Evolutionary conservation across 1,140 invertebrate species (phyloP), one percentile per base, ranked within the genome.

Genomic region (Cepaea nemoralis): DNA sequence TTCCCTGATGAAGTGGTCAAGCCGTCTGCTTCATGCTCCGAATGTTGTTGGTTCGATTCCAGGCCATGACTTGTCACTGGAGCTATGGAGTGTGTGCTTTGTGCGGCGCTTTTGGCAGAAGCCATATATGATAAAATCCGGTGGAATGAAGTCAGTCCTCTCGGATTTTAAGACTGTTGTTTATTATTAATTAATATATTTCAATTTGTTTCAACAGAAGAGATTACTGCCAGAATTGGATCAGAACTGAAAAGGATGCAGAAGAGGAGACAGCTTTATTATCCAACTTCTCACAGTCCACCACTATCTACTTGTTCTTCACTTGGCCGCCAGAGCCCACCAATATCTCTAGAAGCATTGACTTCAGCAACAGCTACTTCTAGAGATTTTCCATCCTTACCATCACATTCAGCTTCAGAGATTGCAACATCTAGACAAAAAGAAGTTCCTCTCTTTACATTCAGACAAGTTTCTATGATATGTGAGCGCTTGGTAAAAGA

Each of bases 401-500:
- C 82, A 50, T 73, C 55, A 40, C 70, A 77, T 19, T 82, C 84
- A 37, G 67, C 86, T 87, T 90, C 87, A 82, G 88, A 92, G 77
- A 92, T 88, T 83, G 87, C 83, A 14, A 89, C 89, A n/a, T 88
- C 88, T 39, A 87, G 79, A 63, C 90, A 90, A 85, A 89, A 88
- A 86, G 96, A 97, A 87, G 95, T 95, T 88, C 96, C 97, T 5
- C 92, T 98, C 69, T 98, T 99, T 91, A 98, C 97, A 84, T 98
- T 98, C 90, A 96, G 95, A 37, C 90, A 98, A 95, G 97, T 99
- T 87, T 95, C 96, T 86, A 93, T 98, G 89, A 98, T 99, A 85
- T 99, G 97, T 92, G 97, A 98, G 92, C 94, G 96, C 85, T 96
- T 99, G 95, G 92, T 99, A 59, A 95, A 96, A 89, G 97, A 99